These are phyloP conservation scores for Taenaris catops DNA, from an alignment of 2,888 invertebrate species.

Conservation along the genomic window DNA sequence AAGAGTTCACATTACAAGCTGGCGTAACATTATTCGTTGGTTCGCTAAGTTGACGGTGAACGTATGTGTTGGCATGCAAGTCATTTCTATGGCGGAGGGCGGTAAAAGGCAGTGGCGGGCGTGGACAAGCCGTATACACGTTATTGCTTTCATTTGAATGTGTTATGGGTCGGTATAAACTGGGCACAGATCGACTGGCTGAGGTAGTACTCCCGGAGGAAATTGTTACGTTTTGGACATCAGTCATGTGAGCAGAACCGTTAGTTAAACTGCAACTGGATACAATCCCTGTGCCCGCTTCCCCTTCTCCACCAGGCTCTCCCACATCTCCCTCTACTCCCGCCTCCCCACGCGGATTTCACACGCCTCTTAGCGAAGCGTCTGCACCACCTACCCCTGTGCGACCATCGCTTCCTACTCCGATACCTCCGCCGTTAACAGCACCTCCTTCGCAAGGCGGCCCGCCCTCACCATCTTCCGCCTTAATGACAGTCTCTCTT, in stretches of 20 bases:
- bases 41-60: background rate
- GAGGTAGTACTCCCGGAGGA: no score
- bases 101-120: constrained; percentile 2
- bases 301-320: constrained; percentile 34
- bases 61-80: constrained; percentile 1
- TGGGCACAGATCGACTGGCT: constrained; percentile 3
- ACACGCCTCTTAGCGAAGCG: constrained; percentile 86
- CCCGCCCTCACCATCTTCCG: constrained; percentile 91
- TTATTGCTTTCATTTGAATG: constrained; percentile 2
- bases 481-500: constrained; percentile 89
- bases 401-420: constrained; percentile 46
- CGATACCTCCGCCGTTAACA: constrained; percentile 53
- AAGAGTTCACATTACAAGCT: no score
- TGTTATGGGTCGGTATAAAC: constrained; percentile 1
- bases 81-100: constrained; percentile 5
- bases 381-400: constrained; percentile 70
- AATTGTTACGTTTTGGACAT: no score
- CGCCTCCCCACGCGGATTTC: constrained; percentile 82
- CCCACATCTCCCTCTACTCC: constrained; percentile 46
- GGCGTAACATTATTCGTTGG: no score
- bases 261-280: no score
- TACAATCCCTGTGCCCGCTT: no score
- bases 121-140: background rate
- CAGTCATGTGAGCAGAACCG: no score
- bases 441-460: constrained; percentile 45